These are phyloP conservation scores for Microctenopoma lineatum DNA, from an alignment of 2,797 vertebrate species.

Conservation along the genomic window DNA sequence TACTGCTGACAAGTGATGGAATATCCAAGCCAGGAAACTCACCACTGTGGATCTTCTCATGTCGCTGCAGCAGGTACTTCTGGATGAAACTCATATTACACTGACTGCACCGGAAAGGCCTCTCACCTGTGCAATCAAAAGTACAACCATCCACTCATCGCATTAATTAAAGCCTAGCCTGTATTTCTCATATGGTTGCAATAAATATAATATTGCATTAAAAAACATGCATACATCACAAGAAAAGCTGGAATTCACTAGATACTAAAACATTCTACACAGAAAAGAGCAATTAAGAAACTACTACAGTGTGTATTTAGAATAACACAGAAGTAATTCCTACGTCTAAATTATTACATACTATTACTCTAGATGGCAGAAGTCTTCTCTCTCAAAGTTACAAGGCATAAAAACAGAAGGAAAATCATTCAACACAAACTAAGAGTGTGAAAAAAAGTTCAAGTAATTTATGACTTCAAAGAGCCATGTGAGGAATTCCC, in stretches of 20 bases:
- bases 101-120: conserved; percentile 99
- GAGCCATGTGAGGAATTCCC: conserved; percentile 52
- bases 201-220: background rate
- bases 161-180: conserved; percentile 59
- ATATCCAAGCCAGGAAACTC: conserved; percentile 50
- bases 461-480: conserved; percentile 28
- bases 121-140: conserved; percentile 88
- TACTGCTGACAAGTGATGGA: background rate
- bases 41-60: conserved; percentile 98
- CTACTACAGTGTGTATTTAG: background rate
- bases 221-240: background rate
- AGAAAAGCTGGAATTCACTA: background rate
- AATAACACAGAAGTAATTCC: background rate
- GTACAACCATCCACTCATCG: conserved; percentile 68
- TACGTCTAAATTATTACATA: background rate
- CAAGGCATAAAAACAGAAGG: background rate
- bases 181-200: background rate
- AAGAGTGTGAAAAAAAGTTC: background rate
- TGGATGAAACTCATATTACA: conserved; percentile 99
- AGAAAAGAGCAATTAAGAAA: background rate
- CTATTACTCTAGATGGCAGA: too few relatives aligned
- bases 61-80: conserved; percentile 97
- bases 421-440: background rate
- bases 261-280: background rate
- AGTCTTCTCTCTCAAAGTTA: background rate